Conservation (phyloP, 2,888 invertebrate species). For the Blomia tropicalis region DNA sequence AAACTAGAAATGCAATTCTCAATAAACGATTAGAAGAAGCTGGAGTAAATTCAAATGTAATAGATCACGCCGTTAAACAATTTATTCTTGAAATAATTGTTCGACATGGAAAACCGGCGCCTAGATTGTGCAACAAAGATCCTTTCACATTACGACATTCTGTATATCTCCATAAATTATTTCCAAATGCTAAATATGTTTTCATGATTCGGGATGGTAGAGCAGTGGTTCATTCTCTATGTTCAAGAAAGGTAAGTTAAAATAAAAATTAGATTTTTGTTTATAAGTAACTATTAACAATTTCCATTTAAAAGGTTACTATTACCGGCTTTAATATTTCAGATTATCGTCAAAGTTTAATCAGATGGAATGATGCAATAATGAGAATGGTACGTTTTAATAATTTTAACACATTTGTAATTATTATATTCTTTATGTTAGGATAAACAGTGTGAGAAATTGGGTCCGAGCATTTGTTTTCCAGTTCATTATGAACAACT, state of each 20-base stretch:
- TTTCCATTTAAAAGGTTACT: constrained; percentile 42
- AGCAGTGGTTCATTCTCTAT: constrained; percentile 95
- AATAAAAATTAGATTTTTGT: background rate
- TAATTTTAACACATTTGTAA: too few species aligned
- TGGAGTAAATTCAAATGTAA: constrained; percentile 71
- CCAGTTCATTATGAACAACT: constrained; percentile 91
- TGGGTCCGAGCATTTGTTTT: constrained; percentile 49
- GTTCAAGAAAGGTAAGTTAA: constrained; percentile 63
- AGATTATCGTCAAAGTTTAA: constrained; percentile 81
- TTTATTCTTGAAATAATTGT: constrained; percentile 88
- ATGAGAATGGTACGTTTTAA: constrained; percentile 54
- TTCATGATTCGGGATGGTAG: constrained; percentile 97
- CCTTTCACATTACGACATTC: constrained; percentile 94
- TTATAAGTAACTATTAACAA: background rate
- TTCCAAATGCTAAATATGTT: constrained; percentile 92
- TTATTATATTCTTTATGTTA: constrained; percentile 11
- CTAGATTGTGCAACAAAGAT: constrained; percentile 93
- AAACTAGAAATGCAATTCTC: constrained; percentile 86
- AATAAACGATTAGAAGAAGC: constrained; percentile 76
- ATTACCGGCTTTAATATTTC: constrained; percentile 86
- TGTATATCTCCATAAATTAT: constrained; percentile 77
- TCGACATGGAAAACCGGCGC: constrained; percentile 84
- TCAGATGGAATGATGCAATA: constrained; percentile 90
- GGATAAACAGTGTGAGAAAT: constrained; percentile 68
- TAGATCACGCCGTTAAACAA: constrained; percentile 87